Evolutionary conservation across 2,888 invertebrate species (phyloP).

Genomic region (Tipula vernalis): DNA sequence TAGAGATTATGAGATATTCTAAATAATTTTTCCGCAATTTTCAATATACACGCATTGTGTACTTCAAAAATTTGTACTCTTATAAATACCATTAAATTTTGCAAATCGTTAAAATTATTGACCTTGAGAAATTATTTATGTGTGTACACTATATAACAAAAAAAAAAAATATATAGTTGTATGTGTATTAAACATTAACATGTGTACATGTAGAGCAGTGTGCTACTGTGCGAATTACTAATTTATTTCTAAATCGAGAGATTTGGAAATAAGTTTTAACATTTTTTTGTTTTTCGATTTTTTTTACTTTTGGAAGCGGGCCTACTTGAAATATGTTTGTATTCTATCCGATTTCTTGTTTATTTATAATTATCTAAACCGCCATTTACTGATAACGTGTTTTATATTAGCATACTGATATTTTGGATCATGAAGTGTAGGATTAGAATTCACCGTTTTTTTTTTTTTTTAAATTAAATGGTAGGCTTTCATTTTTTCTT

Average conservation of each 20-base stretch:
- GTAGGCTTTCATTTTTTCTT: no score
- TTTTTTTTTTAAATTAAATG: no score
- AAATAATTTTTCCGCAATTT: not conserved
- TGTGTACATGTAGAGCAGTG: not conserved
- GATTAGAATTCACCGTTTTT: no score
- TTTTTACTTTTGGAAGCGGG: not conserved
- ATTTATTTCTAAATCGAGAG: not conserved
- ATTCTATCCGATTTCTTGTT: not conserved
- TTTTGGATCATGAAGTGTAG: no score
- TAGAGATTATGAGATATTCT: not conserved
- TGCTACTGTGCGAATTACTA: not conserved
- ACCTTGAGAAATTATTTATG: not conserved
- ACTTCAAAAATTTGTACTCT: not conserved
- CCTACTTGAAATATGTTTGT: not conserved
- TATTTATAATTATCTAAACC: not conserved
- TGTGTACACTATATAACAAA: not conserved
- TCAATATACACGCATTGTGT: not conserved
- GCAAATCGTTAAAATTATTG: not conserved
- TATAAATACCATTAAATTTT: not conserved
- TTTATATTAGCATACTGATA: not conserved
- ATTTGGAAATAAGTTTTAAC: not conserved
- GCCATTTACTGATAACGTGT: not conserved
- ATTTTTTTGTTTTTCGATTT: no score
- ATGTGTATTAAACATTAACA: not conserved
- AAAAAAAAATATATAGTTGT: not conserved